Conservation (phyloP, 2,888 invertebrate genomes). For the Tenthredo scrophulariae region DNA sequence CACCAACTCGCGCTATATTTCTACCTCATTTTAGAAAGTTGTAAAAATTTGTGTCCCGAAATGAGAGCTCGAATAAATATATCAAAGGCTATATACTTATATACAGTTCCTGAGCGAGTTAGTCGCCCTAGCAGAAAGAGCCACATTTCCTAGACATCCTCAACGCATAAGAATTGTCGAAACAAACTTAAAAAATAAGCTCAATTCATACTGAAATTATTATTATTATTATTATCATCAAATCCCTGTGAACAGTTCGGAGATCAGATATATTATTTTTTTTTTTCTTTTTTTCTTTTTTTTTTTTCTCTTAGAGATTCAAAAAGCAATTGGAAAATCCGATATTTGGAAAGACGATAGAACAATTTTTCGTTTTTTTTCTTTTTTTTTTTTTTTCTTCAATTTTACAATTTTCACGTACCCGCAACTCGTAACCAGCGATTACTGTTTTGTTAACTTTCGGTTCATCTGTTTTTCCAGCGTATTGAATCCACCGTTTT, state of each 20-base stretch:
- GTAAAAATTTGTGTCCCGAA: slow-evolving; percentile 38
- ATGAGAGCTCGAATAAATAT: slow-evolving; percentile 35
- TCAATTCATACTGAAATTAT: neutral
- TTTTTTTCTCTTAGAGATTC: too few species aligned
- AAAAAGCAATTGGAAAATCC: neutral
- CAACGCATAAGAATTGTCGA: neutral
- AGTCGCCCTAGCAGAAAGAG: neutral
- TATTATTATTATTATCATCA: too few species aligned
- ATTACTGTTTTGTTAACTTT: neutral
- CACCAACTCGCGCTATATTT: neutral
- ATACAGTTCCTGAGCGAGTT: too few species aligned
- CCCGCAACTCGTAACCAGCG: neutral
- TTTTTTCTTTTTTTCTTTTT: too few species aligned
- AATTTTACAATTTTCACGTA: neutral
- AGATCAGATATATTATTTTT: too few species aligned
- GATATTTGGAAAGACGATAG: neutral
- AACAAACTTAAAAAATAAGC: neutral
- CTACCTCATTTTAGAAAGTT: neutral
- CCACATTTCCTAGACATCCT: neutral
- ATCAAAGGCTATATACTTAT: neutral
- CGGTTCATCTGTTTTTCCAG: neutral
- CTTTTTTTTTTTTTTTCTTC: too few species aligned
- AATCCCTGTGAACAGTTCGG: too few species aligned
- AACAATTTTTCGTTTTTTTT: too few species aligned
- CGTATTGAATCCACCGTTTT: neutral